Conservation (phyloP, 1,140 invertebrate species). For the Pseudomyrmex cubaensis region DNA sequence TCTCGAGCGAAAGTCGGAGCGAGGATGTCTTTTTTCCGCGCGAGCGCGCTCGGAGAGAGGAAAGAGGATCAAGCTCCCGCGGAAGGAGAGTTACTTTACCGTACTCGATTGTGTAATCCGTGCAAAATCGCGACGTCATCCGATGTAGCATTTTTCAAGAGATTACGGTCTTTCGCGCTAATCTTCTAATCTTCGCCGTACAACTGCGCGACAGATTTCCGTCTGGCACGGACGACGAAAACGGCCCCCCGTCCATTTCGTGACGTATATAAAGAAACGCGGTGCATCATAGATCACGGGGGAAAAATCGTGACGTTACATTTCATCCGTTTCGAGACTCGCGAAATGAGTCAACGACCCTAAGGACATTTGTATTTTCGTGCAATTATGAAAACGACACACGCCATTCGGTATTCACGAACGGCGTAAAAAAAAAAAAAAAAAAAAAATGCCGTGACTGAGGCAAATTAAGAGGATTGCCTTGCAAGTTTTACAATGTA, state of each 20-base stretch:
- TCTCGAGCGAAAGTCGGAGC: constrained; percentile 44
- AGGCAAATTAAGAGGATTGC: constrained; percentile 50
- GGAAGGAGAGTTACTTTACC: background rate
- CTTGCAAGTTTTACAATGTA: constrained; percentile 53
- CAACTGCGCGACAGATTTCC: background rate
- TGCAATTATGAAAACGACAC: constrained; percentile 53
- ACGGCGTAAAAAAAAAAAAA: background rate
- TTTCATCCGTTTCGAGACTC: constrained; percentile 24
- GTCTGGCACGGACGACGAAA: background rate
- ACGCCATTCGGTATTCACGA: constrained; percentile 57
- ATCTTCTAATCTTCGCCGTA: background rate
- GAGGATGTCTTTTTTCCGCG: constrained; percentile 9
- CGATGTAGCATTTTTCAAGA: background rate
- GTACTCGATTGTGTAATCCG: background rate
- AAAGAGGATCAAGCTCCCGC: constrained; percentile 16
- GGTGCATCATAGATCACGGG: background rate
- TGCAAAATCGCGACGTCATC: background rate
- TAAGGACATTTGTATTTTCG: constrained; percentile 52
- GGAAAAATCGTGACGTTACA: too few relatives aligned
- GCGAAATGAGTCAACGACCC: constrained; percentile 51
- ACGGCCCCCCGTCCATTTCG: background rate
- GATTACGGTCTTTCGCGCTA: background rate
- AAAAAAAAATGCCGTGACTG: constrained; percentile 32
- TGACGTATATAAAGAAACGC: background rate
- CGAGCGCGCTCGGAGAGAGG: constrained; percentile 5